Evolutionary conservation across 2,888 invertebrate species (phyloP), one percentile per base, ranked within the genome.

Genomic region (Clusia tigrina): DNA sequence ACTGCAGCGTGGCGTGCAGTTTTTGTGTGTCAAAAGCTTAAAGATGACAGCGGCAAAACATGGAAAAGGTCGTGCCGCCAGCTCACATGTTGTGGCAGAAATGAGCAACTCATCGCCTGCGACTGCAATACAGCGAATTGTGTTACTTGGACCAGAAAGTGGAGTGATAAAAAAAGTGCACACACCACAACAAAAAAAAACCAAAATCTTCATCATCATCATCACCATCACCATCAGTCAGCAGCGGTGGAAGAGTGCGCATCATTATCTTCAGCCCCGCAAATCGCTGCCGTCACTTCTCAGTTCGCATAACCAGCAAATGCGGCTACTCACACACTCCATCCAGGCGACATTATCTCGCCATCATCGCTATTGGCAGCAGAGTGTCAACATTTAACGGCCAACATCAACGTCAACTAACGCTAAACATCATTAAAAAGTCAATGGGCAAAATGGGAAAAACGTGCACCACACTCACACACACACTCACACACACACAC

Each of bases 81-180:
- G 5, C n/a, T 46, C 51, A 61, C 58, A n/a, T 15, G 10, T 54
- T 22, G 6, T 32, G 6, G 6, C 32, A 32, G 5, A 0, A 1
- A 48, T 48, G 2, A 48, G 12, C 18, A 18, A 32, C 25, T n/a
- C n/a, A n/a, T n/a, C n/a, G n/a, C n/a, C n/a, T n/a, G n/a, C n/a
- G n/a, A n/a, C n/a, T n/a, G n/a, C n/a, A 69, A 71, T 32, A 38
- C 53, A 26, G 62, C 58, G 63, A 60, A 60, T 54, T 59, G 54
- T 62, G 64, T 63, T 60, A 54, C 53, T 63, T 78, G 76, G 72
- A 66, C 71, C 72, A 72, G 73, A 72, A 77, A 73, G 70, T 69
- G 67, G 37, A 57, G 54, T 68, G 78, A 77, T 78, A 79, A 77
- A 69, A 68, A n/a, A n/a, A n/a, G 25, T 3, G 32, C 32, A 58